These are phyloP conservation scores for Steinernema carpocapsae DNA, from an alignment of 2,888 invertebrate genomes.

Conservation along the genomic window DNA sequence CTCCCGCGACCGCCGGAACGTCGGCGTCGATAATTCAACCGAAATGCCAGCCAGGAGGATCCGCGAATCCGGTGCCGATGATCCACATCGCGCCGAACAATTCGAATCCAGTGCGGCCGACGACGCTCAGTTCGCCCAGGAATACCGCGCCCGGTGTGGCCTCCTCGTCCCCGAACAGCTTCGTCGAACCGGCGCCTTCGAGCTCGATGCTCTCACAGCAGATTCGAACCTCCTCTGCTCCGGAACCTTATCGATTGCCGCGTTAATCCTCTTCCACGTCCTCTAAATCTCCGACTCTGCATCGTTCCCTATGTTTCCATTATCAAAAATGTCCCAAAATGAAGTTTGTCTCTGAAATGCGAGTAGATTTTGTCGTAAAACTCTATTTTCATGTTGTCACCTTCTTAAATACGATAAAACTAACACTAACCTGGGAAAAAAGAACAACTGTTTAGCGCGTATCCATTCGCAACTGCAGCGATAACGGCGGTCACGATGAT, in stretches of 20 bases:
- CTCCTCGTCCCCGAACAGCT: constrained; percentile 1
- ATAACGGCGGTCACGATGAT: constrained; percentile 23
- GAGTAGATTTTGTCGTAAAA: too few relatives aligned
- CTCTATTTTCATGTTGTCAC: too few relatives aligned
- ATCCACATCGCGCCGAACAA: constrained; percentile 30
- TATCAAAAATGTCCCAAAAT: background rate
- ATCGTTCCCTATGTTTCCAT: background rate
- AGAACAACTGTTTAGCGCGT: constrained; percentile 1
- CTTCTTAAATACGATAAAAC: background rate
- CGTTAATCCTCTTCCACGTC: background rate
- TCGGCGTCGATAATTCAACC: background rate
- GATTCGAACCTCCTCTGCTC: background rate
- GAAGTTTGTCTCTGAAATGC: too few relatives aligned
- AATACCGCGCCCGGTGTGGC: background rate
- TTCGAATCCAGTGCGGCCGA: constrained; percentile 15
- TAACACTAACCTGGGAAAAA: too few relatives aligned
- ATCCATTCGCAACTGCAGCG: constrained; percentile 25
- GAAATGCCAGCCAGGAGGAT: background rate
- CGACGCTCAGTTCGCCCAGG: background rate
- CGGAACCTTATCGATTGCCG: constrained; percentile 18
- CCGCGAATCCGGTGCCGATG: constrained; percentile 1
- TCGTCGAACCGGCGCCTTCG: background rate
- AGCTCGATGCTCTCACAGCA: background rate
- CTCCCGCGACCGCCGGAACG: constrained; percentile 5
- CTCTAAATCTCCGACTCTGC: background rate